Evolutionary conservation across 2,113 vertebrate species (phyloP).

Genomic region (Baryphthengus martii): DNA sequence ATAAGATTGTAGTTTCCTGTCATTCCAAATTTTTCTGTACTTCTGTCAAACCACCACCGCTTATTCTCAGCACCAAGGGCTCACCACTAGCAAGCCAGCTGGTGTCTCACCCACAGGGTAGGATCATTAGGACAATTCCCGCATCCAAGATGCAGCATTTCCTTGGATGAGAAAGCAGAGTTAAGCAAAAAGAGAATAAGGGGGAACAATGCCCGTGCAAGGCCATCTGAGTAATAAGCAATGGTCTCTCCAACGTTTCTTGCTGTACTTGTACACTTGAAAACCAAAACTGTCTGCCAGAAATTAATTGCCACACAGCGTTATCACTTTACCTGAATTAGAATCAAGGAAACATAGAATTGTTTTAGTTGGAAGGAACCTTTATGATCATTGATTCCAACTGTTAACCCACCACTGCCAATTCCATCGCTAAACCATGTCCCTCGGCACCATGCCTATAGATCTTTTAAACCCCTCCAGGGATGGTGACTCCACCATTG

Average conservation of each 20-base stretch:
- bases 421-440: neutral
- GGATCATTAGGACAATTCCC: rapidly evolving
- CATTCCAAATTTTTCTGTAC: neutral
- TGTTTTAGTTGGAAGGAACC: neutral
- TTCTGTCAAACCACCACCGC: neutral
- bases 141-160: rapidly evolving
- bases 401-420: neutral
- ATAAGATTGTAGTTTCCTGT: neutral
- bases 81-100: neutral
- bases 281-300: neutral
- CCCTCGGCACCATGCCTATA: neutral
- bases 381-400: neutral
- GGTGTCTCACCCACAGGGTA: neutral
- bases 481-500: neutral
- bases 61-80: neutral
- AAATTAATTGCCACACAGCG: neutral
- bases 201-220: neutral
- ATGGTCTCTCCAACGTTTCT: neutral
- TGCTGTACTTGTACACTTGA: neutral
- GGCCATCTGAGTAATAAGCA: rapidly evolving
- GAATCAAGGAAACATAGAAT: neutral
- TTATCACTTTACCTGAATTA: neutral
- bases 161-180: neutral
- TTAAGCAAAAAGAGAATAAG: neutral
- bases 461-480: neutral